Percentiles rank a stretch among this genome's conserved stretches.
Conservation (phyloP, 2,888 invertebrate genomes). For the Idaea biselata region DNA sequence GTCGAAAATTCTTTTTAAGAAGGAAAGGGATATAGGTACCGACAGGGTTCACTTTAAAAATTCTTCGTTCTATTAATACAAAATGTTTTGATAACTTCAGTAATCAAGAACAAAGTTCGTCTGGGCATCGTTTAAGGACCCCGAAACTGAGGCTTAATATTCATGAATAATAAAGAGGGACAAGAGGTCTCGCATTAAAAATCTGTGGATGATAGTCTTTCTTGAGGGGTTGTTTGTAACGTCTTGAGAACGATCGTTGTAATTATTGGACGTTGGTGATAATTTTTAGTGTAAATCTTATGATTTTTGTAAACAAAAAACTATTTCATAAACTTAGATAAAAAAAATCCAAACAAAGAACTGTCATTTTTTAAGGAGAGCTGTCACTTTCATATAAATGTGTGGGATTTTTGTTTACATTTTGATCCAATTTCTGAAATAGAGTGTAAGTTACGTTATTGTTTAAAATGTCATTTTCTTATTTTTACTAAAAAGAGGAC, state of each 20-base stretch:
- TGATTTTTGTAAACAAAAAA: too few species aligned
- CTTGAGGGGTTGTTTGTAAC: slow-evolving; percentile 18
- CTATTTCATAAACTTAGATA: too few species aligned
- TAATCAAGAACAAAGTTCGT: slow-evolving; percentile 42
- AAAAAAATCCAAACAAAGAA: too few species aligned
- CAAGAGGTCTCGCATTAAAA: slow-evolving; percentile 34
- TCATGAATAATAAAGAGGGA: slow-evolving; percentile 49
- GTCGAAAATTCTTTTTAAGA: slow-evolving; percentile 19
- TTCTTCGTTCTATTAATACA: slow-evolving; percentile 28
- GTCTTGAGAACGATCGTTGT: slow-evolving; percentile 5
- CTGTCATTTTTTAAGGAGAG: too few species aligned
- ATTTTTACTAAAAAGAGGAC: too few species aligned
- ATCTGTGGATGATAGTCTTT: slow-evolving; percentile 23
- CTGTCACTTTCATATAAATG: too few species aligned
- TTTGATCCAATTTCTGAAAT: too few species aligned
- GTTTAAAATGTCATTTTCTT: too few species aligned
- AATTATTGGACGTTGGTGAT: neutral
- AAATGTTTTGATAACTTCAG: slow-evolving; percentile 35
- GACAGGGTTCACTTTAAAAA: slow-evolving; percentile 23
- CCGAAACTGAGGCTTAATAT: slow-evolving; percentile 36
- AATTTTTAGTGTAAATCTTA: neutral
- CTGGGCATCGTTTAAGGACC: slow-evolving; percentile 29
- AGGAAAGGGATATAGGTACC: slow-evolving; percentile 13
- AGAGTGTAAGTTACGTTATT: too few species aligned
- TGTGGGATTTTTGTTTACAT: too few species aligned